phyloP scores from a whole-genome alignment of 2,797 vertebrate species.

The Falco berigora region DNA sequence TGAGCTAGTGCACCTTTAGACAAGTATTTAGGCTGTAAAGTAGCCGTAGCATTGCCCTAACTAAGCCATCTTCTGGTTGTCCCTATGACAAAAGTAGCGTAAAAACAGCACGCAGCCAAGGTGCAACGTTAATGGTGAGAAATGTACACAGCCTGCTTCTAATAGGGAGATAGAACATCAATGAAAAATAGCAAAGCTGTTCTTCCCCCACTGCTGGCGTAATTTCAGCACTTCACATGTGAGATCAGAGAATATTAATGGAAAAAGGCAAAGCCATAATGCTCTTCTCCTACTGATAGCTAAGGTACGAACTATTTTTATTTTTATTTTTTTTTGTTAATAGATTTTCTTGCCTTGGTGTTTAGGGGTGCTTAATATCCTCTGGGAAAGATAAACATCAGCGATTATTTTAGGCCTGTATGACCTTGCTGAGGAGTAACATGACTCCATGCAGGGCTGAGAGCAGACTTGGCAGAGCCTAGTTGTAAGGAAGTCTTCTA shows the following conservation, averaged over 20 bases:
- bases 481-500: conserved; percentile 45
- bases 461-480: conserved; percentile 37
- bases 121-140: neutral
- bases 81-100: neutral
- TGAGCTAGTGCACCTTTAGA: neutral
- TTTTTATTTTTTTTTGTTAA: neutral
- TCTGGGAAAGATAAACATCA: conserved; percentile 53
- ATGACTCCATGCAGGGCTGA: conserved; percentile 32
- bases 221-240: neutral
- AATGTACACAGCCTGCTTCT: neutral
- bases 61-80: neutral
- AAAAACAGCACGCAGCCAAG: neutral
- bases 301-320: neutral
- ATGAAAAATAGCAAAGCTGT: neutral
- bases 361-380: conserved; percentile 48
- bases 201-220: neutral
- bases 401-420: conserved; percentile 50
- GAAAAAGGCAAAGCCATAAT: neutral
- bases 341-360: conserved; percentile 21
- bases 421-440: conserved; percentile 51
- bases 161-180: neutral
- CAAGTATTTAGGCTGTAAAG: neutral
- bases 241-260: conserved; percentile 8
- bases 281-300: neutral
- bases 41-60: neutral